These are phyloP conservation scores for Clusia tigrina DNA, from an alignment of 2,888 invertebrate genomes.

Conservation along the genomic window DNA sequence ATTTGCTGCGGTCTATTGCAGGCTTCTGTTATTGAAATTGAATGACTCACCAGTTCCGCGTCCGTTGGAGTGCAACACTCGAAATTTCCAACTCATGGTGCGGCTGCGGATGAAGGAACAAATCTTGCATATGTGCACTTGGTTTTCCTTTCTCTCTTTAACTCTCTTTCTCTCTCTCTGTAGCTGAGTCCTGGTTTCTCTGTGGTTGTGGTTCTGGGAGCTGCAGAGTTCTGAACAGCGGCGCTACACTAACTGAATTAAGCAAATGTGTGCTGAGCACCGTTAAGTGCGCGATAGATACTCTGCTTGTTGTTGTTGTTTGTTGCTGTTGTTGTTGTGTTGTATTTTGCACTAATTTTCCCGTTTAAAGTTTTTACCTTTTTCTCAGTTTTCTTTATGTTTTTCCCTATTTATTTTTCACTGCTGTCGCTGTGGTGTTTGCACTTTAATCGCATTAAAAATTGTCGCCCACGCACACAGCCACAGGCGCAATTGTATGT, in stretches of 20 bases:
- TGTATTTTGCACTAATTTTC: neutral
- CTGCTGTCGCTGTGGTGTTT: conserved; percentile 29
- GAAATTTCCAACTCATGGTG: conserved; percentile 35
- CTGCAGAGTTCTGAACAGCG: conserved; percentile 30
- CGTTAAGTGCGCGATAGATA: too few species aligned
- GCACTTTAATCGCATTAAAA: conserved; percentile 57
- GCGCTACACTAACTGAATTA: neutral
- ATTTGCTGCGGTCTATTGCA: too few species aligned
- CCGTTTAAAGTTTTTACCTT: neutral
- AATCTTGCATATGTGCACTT: too few species aligned
- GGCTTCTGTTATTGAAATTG: neutral
- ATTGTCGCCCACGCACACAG: conserved; percentile 40
- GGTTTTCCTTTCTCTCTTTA: neutral
- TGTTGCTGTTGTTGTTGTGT: conserved; percentile 24
- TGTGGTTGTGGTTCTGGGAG: conserved; percentile 42
- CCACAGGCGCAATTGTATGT: neutral
- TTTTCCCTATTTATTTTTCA: neutral
- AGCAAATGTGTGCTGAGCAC: neutral
- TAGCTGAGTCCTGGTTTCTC: conserved; percentile 25
- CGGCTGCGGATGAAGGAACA: too few species aligned
- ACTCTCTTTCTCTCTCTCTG: neutral
- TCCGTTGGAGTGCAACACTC: conserved; percentile 27
- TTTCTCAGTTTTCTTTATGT: neutral
- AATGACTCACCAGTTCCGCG: conserved; percentile 35
- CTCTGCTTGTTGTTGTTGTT: neutral